A percentile compares a stretch with the other conserved stretches of the same genome.
Conservation (phyloP, 1,140 invertebrate genomes). For the Meloidogyne floridensis region DNA sequence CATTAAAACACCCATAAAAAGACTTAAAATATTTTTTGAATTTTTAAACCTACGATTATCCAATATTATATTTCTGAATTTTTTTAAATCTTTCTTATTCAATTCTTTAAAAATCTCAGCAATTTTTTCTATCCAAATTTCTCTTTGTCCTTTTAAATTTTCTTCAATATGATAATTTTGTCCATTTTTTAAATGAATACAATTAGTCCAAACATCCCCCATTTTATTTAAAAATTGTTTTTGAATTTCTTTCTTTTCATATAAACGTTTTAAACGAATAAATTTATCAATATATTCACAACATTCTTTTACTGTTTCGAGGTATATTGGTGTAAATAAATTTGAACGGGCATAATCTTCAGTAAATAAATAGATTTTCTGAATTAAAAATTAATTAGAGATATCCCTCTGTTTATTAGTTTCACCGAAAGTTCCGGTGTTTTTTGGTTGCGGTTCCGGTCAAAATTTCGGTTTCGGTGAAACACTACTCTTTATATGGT, state of each 20-base stretch:
- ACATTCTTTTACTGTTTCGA: background rate
- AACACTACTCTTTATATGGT: too few species aligned
- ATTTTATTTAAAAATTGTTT: background rate
- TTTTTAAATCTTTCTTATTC: background rate
- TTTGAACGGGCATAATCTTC: background rate
- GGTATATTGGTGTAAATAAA: background rate
- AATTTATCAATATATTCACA: background rate
- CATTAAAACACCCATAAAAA: too few species aligned
- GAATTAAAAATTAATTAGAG: background rate
- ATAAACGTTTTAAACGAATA: constrained; percentile 1
- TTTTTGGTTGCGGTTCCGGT: too few species aligned
- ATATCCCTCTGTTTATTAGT: too few species aligned
- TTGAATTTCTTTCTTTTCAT: background rate
- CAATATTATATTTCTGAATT: background rate
- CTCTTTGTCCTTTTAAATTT: background rate
- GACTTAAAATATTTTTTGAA: too few species aligned
- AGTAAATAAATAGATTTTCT: constrained; percentile 4
- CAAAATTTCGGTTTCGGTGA: too few species aligned
- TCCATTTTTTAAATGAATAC: background rate
- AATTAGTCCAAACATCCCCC: background rate
- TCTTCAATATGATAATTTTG: background rate
- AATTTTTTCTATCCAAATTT: background rate
- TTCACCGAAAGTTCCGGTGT: too few species aligned
- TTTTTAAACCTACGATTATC: too few species aligned
- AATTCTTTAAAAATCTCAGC: background rate